Conservation (phyloP, 2,113 vertebrate species). For the Lagopus muta region DNA sequence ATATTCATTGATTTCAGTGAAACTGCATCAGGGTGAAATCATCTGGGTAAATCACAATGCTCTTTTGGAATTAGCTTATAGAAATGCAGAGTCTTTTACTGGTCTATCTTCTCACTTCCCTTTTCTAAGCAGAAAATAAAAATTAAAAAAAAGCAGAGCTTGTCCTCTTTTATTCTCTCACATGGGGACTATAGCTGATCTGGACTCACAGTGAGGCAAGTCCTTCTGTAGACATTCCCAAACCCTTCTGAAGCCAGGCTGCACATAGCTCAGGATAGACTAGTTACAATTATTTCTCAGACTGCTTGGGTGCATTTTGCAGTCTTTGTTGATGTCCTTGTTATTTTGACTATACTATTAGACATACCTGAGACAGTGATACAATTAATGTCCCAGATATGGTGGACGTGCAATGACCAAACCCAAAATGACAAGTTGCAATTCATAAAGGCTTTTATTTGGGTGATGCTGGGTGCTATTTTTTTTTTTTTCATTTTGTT, state of each 20-base stretch:
- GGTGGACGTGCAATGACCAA: constrained; percentile 59
- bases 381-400: not conserved
- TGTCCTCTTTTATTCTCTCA: not conserved
- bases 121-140: not conserved
- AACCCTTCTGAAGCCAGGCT: constrained; percentile 14
- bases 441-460: constrained; percentile 28
- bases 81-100: not conserved
- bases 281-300: not conserved
- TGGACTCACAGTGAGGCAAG: not conserved
- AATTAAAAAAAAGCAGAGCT: not conserved
- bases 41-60: not conserved
- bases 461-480: constrained; percentile 56
- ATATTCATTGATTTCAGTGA: not conserved
- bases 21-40: not conserved
- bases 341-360: constrained; percentile 17
- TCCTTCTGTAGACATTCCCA: not conserved
- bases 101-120: not conserved
- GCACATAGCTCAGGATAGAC: constrained; percentile 8
- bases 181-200: not conserved
- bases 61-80: not conserved
- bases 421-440: not conserved
- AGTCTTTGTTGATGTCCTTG: constrained; percentile 24
- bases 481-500: not conserved
- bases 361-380: not conserved
- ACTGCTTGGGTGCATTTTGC: constrained; percentile 12